Base-by-base conservation (phyloP, 2,113 vertebrate species). In the Larimichthys crocea region DNA sequence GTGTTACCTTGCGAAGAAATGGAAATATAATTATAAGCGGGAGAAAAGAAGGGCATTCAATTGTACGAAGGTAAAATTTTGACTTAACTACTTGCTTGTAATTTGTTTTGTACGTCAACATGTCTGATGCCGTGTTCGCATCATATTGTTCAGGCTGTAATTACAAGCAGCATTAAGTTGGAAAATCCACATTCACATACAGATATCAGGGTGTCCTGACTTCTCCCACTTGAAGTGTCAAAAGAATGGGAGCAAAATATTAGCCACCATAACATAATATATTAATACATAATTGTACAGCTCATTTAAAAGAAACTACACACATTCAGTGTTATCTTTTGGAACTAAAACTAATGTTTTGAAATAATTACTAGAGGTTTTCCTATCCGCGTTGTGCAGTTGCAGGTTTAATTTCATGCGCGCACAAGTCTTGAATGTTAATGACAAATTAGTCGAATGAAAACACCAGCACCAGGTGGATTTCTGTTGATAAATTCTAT, bases 161-260 rank as follows among this genome's bases (percentile, higher is more conserved):
- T 55, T 69, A 40, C 7, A 2, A 14, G 26, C 17, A 0, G 17
- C 26, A n/a, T n/a, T 26, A 20, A 61, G 17, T 20, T 35, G 3
- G 16, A 31, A 61, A 61, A 61, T 61, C 29, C 16, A 60, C 16
- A 3, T 61, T 61, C 8, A 31, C 8, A 1, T 69, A 20, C 31
- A 22, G 50, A 42, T 70, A 40, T 70, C 67, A 70, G 44, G 29
- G 5, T 61, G 19, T n/a, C 55, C 17, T 49, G 56, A 73, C 44
- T 16, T 73, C 40, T 31, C 35, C 35, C 35, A 9, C 35, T 35
- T 35, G 1, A 49, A 29, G 24, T 29, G 46, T 11, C 19, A 63
- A 19, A n/a, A 65, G 52, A 55, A 31, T 5, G 16, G 3, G 11
- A 29, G 19, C 24, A 31, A 52, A 35, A n/a, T 35, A 26, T 50